A percentile compares a stretch with the other conserved stretches of the same genome.
Conservation (phyloP, 1,140 invertebrate species). For the Drosophila arizonae region DNA sequence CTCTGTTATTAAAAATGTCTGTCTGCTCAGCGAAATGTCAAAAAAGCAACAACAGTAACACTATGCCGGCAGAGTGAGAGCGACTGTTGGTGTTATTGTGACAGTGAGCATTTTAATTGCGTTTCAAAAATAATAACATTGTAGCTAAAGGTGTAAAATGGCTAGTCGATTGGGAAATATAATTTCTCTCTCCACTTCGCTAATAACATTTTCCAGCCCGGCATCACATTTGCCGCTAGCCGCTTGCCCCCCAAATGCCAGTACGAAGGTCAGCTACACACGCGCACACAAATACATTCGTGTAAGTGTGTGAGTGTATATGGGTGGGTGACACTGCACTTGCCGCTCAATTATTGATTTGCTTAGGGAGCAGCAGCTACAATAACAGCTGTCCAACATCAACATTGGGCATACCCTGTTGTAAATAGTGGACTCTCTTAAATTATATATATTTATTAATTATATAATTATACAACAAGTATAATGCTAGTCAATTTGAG, state of each 20-base stretch:
- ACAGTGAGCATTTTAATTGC: conserved; percentile 44
- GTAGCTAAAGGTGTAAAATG: conserved; percentile 13
- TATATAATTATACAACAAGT: background rate
- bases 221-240: conserved; percentile 5
- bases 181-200: conserved; percentile 19
- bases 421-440: background rate
- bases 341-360: conserved; percentile 73
- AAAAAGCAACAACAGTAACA: conserved; percentile 25
- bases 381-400: conserved; percentile 43
- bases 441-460: background rate
- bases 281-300: no score
- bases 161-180: conserved; percentile 13
- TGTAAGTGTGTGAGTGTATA: background rate
- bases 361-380: conserved; percentile 26
- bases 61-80: conserved; percentile 31
- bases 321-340: conserved; percentile 66
- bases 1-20: conserved; percentile 72
- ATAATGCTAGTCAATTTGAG: background rate
- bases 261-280: conserved; percentile 55
- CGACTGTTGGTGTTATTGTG: background rate
- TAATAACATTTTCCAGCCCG: conserved; percentile 48
- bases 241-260: background rate
- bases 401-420: conserved; percentile 21
- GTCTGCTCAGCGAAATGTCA: conserved; percentile 21
- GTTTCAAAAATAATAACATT: conserved; percentile 33